Evolutionary conservation across 2,888 invertebrate genomes (phyloP), one percentile per base, ranked within the genome.

Genomic region (Pogonocherus hispidulus): DNA sequence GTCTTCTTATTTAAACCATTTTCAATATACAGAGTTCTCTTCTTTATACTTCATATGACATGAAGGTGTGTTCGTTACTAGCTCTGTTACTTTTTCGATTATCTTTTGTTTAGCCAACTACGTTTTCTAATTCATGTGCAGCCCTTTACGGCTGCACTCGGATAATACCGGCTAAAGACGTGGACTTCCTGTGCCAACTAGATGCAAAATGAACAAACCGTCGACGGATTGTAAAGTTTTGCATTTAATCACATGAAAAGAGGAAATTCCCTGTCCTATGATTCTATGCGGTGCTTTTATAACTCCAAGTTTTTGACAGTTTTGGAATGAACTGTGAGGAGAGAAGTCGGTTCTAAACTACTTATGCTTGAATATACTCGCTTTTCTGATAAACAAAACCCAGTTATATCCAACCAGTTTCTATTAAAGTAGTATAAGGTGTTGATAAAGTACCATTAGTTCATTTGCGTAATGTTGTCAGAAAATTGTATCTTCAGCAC

Each of bases 231-330:
- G 37, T 55, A 55, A 55, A 55, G 55, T 55, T 55, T 20, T 55
- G 55, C 55, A 55, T 55, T 55, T 55, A 55, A 55, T 55, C 55
- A 55, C 55, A 35, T 37, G 55, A 55, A 55, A 11, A 37, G 37
- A 37, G 55, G 55, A 55, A 55, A 37, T 20, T 27, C 52, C 23
- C 35, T 20, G 20, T 55, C 19, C 20, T 18, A 37, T 5, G 9
- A 54, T 54, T 35, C 32, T 54, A 18, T 27, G n/a, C 35, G 35
- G 4, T 20, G n/a, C 22, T 41, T 18, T 8, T 37, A 22, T 37
- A 20, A 41, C 35, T 41, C 14, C 35, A 22, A 55, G 55, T 37
- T 55, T 37, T 41, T 55, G 55, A 37, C 20, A 55, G 19, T 55
- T 32, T 5, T 55, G 32, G 5, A 32, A 20, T 8, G 37, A 19